Base-by-base conservation (phyloP, 2,888 invertebrate species). In the Microplitis manilae region DNA sequence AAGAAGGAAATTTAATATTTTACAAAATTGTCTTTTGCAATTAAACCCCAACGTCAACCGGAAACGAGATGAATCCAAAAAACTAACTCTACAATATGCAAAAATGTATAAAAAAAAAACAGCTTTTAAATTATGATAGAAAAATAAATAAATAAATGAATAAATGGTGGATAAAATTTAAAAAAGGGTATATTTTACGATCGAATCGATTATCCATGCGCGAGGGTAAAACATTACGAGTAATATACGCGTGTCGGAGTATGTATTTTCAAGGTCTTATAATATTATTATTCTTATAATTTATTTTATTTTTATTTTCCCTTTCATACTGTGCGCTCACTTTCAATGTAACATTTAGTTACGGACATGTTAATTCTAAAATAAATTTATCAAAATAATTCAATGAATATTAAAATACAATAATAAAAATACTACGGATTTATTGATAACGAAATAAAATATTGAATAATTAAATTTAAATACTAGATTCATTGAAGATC, bases 121-220 rank as follows among this genome's bases (percentile, higher is more conserved):
- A 30, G 30, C 30, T 30, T 30, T 4, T 30, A 30, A 30, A 30
- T 30, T 30, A 30, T 30, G 30, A 30, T 30, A 30, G 30, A 40
- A 79, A 74, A 59, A 70, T 75, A 67, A 70, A 78, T 78, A 79
- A 77, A 74, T 75, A 76, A 77, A 76, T 76, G 79, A 77, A 78
- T 77, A 80, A 77, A 79, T 75, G 79, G 64, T 39, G 60, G 41
- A 61, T 64, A 77, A 82, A 80, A 80, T 82, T 82, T 50, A 50
- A 50, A 50, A 86, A 85, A 85, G 84, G 85, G 84, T 80, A 79
- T 82, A 84, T 85, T 85, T 84, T 85, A 85, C 84, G 84, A 85
- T 81, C 80, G 82, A 86, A 85, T 87, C 84, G 84, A 86, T 86
- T 86, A 86, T 86, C 83, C 84, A 84, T 83, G 86, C 38, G 64